Evolutionary conservation across 2,113 vertebrate genomes (phyloP), one percentile per base, ranked within the genome.

Genomic region (Lepidothrix coronata): DNA sequence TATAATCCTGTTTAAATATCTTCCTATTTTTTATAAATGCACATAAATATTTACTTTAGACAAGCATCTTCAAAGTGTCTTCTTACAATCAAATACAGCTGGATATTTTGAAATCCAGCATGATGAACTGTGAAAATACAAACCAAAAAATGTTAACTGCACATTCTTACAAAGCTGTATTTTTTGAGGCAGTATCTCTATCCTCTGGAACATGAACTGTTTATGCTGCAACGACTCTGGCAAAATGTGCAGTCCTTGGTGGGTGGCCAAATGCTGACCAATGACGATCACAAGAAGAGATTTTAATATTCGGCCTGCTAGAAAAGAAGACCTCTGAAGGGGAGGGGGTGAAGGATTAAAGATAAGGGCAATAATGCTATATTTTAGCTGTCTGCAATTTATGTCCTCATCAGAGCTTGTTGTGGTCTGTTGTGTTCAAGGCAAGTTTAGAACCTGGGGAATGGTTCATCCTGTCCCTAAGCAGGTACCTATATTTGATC

Each of bases 21-120:
- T 71, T 74, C 33, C 19, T 71, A 63, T 91, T 52, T 77, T 31
- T 81, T 88, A 71, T 61, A 86, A 94, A 78, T 48, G 81, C 49
- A 49, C 25, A 91, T 35, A 91, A 96, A 95, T 91, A 89, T 81
- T 96, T 92, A 68, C 27, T 72, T 95, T 72, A 92, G 89, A 63
- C 48, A 83, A 91, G n/a, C 23, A 84, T 78, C 83, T 94, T 95
- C 79, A 65, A 88, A 90, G 59, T 48, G 4, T 75, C 51, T 91
- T 41, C 70, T 73, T 85, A 72, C 62, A 83, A 79, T 70, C 81
- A 90, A 95, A 90, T 65, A 63, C 44, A 93, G 43, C 51, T 93
- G 89, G 44, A 67, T 92, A 41, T 94, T 95, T 94, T 74, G 65
- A 92, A 97, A 81, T 72, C 1, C 20, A 89, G 48, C 20, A 59